Base-by-base conservation (phyloP, 2,113 vertebrate genomes). In the Calidris pugnax region DNA sequence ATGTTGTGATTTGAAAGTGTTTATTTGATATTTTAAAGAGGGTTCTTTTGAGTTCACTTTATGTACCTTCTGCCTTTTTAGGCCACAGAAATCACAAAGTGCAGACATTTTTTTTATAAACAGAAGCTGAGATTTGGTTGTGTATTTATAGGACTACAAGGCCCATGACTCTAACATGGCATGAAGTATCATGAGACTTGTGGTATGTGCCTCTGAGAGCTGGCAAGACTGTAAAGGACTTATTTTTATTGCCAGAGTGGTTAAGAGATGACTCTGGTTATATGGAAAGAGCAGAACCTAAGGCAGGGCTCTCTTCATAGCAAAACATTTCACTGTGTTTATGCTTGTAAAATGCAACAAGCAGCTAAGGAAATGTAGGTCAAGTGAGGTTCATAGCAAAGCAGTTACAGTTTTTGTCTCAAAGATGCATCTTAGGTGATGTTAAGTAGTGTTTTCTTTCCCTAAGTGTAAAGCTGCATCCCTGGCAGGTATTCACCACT, bases 191-290 rank as follows among this genome's bases (percentile, higher is more conserved):
- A 87, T 85, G 87, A 93, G 91, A 90, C 57, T 87, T 87, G 82
- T 83, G 90, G 82, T 95, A 87, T 91, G 93, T 91, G 87, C 4
- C 3, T 93, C 67, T 53, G 74, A 91, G 66, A 79, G 75, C 9
- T 96, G 82, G 94, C 90, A 90, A 81, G 72, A 84, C 72, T 39
- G 80, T 86, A 81, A 95, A 92, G 86, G 89, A 71, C 74, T 79
- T 67, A n/a, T 30, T 97, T 94, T 88, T 88, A 66, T 88, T 89
- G 60, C 83, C 71, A 76, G 71, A 15, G 41, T 85, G 73, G 66
- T 88, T 90, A 78, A 85, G 86, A 84, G 81, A 62, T 89, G 26
- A 72, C 66, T 89, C 76, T 76, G 80, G 41, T 89, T 68, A 35
- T 71, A 60, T 22, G 81, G 80, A 51, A 69, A 68, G 62, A 90